phyloP scores from a whole-genome alignment of 2,113 vertebrate species.

The Thryonomys swinderianus region DNA sequence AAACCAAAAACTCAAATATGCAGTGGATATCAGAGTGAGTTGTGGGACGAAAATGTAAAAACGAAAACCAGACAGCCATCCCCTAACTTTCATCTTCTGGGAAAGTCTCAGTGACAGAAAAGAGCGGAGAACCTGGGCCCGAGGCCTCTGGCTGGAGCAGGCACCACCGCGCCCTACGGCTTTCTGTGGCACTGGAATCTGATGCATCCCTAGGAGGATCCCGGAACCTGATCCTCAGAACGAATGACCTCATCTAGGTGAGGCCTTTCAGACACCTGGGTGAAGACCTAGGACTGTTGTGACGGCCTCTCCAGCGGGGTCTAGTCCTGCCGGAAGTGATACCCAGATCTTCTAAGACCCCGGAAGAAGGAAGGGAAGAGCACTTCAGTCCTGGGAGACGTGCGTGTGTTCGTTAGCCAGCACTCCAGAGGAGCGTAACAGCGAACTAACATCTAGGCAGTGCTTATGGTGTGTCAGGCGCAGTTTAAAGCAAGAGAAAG shows the following conservation, averaged over 20 bases:
- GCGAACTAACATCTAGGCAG: neutral
- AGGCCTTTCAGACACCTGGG: neutral
- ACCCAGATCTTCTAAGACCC: neutral
- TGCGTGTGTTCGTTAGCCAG: too few species aligned
- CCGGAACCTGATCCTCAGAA: neutral
- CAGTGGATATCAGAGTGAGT: neutral
- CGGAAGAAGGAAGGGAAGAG: neutral
- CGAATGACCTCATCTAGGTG: neutral
- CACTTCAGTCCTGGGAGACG: neutral
- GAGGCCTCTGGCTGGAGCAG: neutral
- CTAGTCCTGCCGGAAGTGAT: neutral
- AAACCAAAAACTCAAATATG: neutral
- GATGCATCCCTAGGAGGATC: neutral
- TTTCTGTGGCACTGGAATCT: neutral
- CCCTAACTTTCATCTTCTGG: neutral
- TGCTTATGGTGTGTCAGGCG: neutral
- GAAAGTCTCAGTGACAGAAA: neutral
- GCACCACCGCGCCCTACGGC: neutral
- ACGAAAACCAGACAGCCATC: neutral
- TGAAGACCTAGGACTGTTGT: neutral
- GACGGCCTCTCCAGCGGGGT: neutral
- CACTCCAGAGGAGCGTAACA: neutral
- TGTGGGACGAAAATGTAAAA: neutral
- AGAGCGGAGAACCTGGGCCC: neutral
- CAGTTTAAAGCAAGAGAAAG: neutral